Conservation (phyloP, 2,888 invertebrate genomes). For the Alviniconcha strummeri region DNA sequence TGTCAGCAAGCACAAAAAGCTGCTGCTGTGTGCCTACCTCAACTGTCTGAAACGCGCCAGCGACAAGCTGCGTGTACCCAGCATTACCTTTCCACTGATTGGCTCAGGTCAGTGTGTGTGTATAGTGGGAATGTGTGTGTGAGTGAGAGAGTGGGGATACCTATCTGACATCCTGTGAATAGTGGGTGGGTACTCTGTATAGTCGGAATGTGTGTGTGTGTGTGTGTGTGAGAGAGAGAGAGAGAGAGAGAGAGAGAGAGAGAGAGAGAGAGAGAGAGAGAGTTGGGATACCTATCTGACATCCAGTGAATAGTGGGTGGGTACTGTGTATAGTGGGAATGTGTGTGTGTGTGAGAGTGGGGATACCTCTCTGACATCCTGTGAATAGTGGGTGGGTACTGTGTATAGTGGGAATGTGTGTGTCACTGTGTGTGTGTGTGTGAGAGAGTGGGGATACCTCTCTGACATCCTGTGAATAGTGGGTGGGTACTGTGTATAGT, state of each 20-base stretch:
- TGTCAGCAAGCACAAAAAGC: conserved; percentile 1
- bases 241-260: neutral
- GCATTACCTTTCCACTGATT: conserved; percentile 38
- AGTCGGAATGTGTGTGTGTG: neutral
- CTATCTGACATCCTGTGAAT: neutral
- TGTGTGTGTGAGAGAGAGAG: too few species aligned
- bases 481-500: too few species aligned
- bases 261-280: too few species aligned
- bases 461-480: too few species aligned
- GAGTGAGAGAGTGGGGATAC: too few species aligned
- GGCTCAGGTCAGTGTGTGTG: conserved; percentile 32
- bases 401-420: too few species aligned
- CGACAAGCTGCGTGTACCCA: conserved; percentile 32
- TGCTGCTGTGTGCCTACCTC: conserved; percentile 36
- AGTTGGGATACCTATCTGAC: too few species aligned
- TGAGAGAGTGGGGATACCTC: neutral
- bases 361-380: too few species aligned
- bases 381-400: too few species aligned
- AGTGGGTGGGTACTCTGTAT: neutral
- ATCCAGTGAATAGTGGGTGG: neutral
- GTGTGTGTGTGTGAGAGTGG: neutral
- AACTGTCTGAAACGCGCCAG: conserved; percentile 40
- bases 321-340: too few species aligned
- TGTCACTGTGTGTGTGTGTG: neutral
- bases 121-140: neutral